Base-by-base conservation (phyloP, 2,797 vertebrate genomes). In the Pipistrellus pipistrellus region DNA sequence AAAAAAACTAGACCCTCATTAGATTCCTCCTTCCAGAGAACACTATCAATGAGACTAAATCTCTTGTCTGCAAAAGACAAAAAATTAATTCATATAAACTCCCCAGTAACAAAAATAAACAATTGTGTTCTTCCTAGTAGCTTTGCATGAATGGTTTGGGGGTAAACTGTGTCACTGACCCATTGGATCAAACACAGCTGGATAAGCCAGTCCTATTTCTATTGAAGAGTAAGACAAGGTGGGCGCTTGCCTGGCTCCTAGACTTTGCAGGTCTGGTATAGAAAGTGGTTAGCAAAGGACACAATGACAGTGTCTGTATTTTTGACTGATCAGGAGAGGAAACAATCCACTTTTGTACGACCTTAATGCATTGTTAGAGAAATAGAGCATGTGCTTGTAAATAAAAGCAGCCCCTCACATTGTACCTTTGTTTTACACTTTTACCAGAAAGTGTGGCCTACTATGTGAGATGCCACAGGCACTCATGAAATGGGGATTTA, bases 181-280 rank as follows among this genome's bases (percentile, higher is more conserved):
- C 71, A 51, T 3, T 64, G 62, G 13, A 55, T 20, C 46, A 44
- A 85, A 89, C 48, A 4, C 6, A 76, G 0, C 4, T 75, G n/a
- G 1, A 46, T 62, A 81, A 78, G 57, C 4, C 9, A 88, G 38
- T 38, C 3, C 87, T 85, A 30, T 69, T 89, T 90, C 90, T 51
- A n/a, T 15, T 72, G 48, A 89, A 64, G 62, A 83, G 20, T 25
- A 30, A 64, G 44, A 55, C 12, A 41, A 7, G 41, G 7, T 18
- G 27, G 25, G 6, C 2, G 11, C 12, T 2, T 4, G 21, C 0
- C 1, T 0, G 2, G 0, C 6, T 41, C 3, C 4, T 21, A 1
- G 53, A 25, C 25, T 35, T 8, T 27, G 17, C 30, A 62, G 15
- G 1, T 88, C 95, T 80, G 25, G 80, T 27, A 95, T 6, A 41